Evolutionary conservation across 2,888 invertebrate genomes (phyloP), one percentile per base, ranked within the genome.

Genomic region (Synanthedon andrenaeformis): DNA sequence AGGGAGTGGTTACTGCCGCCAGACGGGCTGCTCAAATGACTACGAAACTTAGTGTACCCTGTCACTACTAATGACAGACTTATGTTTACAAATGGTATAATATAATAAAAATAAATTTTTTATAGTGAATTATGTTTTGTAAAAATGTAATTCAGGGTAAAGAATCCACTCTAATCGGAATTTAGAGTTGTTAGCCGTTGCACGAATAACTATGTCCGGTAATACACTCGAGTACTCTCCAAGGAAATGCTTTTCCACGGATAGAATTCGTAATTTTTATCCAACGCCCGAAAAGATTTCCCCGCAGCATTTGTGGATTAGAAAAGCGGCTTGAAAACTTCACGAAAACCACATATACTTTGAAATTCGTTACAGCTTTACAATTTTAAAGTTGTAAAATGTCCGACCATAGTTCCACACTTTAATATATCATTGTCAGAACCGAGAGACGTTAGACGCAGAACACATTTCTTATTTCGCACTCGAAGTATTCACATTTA

Each of bases 191-290:
- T n/a, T 42, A 42, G n/a, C 42, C 13, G 4, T n/a, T 45, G n/a
- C 13, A 14, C 45, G 45, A 45, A 45, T 45, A 45, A 45, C 45
- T 13, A 45, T 45, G 45, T 45, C 11, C 35, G 62, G 63, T 62
- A 61, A 62, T 62, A 62, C 57, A 59, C 56, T 60, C 59, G 62
- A 70, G 64, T 60, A 61, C 59, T 59, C 74, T 69, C 73, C 48
- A 51, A 72, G 72, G 72, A 66, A 64, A 69, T 63, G 65, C 60
- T 65, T 65, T 62, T 64, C 59, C 62, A 62, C 59, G 62, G 61
- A 58, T 64, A 66, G 69, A 72, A 72, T 72, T 62, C 63, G 63
- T 64, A 69, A 73, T 76, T 58, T 68, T 67, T 67, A 66, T 65
- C 63, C 60, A 59, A 58, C 65, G 62, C 61, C 62, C 56, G 52